Conservation (phyloP, 2,113 vertebrate species). For the Semicossyphus pulcher region DNA sequence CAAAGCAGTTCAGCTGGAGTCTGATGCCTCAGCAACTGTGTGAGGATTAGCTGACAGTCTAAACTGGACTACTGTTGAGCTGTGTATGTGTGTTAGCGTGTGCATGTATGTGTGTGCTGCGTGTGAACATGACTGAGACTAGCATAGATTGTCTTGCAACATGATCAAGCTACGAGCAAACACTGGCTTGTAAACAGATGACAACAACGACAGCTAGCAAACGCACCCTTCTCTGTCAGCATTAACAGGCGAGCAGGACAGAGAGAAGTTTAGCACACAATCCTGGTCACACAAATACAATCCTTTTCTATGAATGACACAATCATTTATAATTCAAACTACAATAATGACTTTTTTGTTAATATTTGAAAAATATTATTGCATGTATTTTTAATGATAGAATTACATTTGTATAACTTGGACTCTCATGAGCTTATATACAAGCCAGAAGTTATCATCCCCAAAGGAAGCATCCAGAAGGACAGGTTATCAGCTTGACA, state of each 20-base stretch:
- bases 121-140: conserved; percentile 21
- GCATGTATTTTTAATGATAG: too few relatives aligned
- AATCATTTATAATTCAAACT: too few relatives aligned
- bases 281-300: not conserved
- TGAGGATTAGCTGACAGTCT: conserved; percentile 52
- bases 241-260: conserved; percentile 25
- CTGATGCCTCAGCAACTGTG: conserved; percentile 62
- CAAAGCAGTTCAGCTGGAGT: conserved; percentile 39
- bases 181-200: conserved; percentile 69
- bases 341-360: too few relatives aligned
- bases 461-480: not conserved
- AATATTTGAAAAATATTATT: too few relatives aligned
- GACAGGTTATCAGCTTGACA: not conserved
- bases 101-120: conserved; percentile 6
- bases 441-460: not conserved
- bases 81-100: conserved; percentile 20
- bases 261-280: not conserved
- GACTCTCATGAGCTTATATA: too few relatives aligned
- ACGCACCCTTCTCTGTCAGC: conserved; percentile 52
- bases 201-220: conserved; percentile 54
- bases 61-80: conserved; percentile 48
- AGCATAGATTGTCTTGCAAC: conserved; percentile 63
- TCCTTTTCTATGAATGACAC: too few relatives aligned
- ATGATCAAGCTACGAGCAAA: conserved; percentile 69
- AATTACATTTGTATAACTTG: too few relatives aligned